Evolutionary conservation across 1,140 invertebrate species (phyloP).

Genomic region (Limonius californicus): DNA sequence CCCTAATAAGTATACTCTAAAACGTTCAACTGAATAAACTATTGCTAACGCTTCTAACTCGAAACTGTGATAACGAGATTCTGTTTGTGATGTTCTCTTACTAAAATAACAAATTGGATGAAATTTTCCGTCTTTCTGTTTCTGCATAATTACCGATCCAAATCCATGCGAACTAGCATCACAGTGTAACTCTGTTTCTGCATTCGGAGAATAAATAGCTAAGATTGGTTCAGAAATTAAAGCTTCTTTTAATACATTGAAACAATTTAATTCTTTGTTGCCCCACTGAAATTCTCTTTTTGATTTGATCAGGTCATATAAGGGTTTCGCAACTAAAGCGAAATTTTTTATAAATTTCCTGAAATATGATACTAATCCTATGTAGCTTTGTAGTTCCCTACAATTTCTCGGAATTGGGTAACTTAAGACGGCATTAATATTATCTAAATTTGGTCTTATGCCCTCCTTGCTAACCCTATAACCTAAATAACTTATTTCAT

Average conservation of each 20-base stretch:
- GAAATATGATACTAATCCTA: slow-evolving; percentile 17
- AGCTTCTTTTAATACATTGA: neutral
- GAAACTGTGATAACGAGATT: slow-evolving; percentile 28
- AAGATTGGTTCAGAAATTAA: slow-evolving; percentile 10
- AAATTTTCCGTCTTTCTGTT: slow-evolving; percentile 22
- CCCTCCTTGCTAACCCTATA: slow-evolving; percentile 2
- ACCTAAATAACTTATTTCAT: slow-evolving; percentile 12
- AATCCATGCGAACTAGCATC: slow-evolving; percentile 13
- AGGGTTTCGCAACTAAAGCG: neutral
- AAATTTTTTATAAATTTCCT: slow-evolving; percentile 10
- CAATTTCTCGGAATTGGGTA: slow-evolving; percentile 1
- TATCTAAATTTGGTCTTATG: neutral
- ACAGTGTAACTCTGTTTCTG: slow-evolving; percentile 20
- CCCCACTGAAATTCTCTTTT: too few species aligned
- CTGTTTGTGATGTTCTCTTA: slow-evolving; percentile 16
- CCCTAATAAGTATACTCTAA: slow-evolving; percentile 13
- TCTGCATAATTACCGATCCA: slow-evolving; percentile 24
- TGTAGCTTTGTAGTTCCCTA: slow-evolving; percentile 10
- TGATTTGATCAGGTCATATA: neutral
- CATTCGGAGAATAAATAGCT: slow-evolving; percentile 16
- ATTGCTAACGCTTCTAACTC: slow-evolving; percentile 26
- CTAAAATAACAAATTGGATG: slow-evolving; percentile 32
- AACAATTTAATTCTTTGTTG: too few species aligned
- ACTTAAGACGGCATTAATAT: neutral
- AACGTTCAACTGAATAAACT: slow-evolving; percentile 14